These are phyloP conservation scores for Andrena bucephala DNA, from an alignment of 2,888 invertebrate genomes.

Conservation along the genomic window DNA sequence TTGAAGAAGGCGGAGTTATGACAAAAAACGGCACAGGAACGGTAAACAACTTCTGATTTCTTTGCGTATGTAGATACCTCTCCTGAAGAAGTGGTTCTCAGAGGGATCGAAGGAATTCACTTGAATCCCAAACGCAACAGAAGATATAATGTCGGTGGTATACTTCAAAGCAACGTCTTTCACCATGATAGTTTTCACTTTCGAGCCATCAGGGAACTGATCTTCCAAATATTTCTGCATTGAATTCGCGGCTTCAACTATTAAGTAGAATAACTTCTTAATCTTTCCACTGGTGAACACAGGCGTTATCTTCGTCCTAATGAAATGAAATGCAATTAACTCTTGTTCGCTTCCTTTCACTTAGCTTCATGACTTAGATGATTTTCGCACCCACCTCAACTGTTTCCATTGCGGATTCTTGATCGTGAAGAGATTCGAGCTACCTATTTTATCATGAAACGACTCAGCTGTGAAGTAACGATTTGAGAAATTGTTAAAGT, in stretches of 20 bases:
- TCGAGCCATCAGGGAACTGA: conserved; percentile 29
- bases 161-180: conserved; percentile 68
- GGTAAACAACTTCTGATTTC: neutral
- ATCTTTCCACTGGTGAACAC: conserved; percentile 87
- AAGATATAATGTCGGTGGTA: conserved; percentile 76
- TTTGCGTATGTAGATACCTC: conserved; percentile 60
- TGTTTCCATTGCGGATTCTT: conserved; percentile 86
- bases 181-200: conserved; percentile 49
- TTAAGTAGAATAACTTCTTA: conserved; percentile 85
- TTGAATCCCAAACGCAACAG: conserved; percentile 76
- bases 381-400: conserved; percentile 76
- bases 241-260: conserved; percentile 81
- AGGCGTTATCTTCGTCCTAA: conserved; percentile 85
- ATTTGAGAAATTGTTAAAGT: conserved; percentile 85
- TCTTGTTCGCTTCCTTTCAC: neutral
- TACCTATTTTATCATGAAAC: conserved; percentile 78
- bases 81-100: conserved; percentile 70
- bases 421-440: conserved; percentile 82
- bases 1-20: neutral
- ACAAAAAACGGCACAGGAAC: neutral
- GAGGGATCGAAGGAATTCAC: conserved; percentile 74
- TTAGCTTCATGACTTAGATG: no score
- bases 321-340: neutral
- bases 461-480: conserved; percentile 81
- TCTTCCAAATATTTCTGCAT: conserved; percentile 66